A percentile compares a stretch with the other conserved stretches of the same genome.
phyloP scores from a whole-genome alignment of 2,888 invertebrate species.

The Dione juno region DNA sequence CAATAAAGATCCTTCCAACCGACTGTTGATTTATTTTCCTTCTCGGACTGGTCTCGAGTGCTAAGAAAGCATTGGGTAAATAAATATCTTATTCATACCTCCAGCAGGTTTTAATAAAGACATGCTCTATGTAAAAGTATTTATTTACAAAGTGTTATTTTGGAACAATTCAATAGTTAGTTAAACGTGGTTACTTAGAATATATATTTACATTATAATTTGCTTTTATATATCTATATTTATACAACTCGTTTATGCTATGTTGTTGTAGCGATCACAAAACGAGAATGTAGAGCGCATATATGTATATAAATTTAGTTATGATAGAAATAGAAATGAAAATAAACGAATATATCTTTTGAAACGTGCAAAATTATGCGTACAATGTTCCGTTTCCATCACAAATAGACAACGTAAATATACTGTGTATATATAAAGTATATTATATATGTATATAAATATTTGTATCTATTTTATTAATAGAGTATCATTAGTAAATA shows the following conservation, averaged over 20 bases:
- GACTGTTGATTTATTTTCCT: conserved; percentile 25
- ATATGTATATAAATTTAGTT: background rate
- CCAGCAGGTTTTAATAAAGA: background rate
- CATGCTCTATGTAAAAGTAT: background rate
- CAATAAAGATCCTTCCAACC: conserved; percentile 20
- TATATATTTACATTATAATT: too few relatives aligned
- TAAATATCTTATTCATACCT: conserved; percentile 25
- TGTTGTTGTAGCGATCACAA: background rate
- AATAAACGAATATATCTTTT: conserved; percentile 1
- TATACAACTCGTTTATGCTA: background rate
- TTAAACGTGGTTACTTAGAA: background rate
- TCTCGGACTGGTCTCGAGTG: conserved; percentile 19
- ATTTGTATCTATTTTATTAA: conserved; percentile 20
- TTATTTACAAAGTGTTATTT: background rate
- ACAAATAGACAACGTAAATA: conserved; percentile 25
- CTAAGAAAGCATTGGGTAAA: conserved; percentile 25
- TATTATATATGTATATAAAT: background rate
- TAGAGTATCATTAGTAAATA: conserved; percentile 25
- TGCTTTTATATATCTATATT: background rate
- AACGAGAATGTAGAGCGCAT: background rate
- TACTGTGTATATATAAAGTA: conserved; percentile 4
- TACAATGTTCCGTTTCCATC: conserved; percentile 23
- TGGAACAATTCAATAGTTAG: background rate
- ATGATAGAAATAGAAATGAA: conserved; percentile 1
- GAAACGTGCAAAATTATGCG: conserved; percentile 2